phyloP scores from a whole-genome alignment of 2,888 invertebrate genomes.

The Ichneumoninae sp. region DNA sequence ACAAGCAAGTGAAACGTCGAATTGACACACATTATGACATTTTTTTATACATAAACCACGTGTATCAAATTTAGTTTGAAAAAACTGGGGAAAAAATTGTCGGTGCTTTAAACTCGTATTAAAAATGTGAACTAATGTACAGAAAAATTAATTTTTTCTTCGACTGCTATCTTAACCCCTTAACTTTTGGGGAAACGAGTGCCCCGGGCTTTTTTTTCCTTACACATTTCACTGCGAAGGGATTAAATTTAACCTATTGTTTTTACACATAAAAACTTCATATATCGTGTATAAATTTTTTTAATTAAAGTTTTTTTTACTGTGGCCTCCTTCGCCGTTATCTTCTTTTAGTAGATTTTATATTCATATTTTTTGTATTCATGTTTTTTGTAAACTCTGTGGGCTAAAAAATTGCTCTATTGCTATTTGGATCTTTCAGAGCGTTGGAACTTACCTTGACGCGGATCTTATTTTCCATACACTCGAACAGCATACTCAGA shows the following conservation, averaged over 20 bases:
- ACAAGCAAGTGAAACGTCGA: no score
- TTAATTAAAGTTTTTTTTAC: no score
- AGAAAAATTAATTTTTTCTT: neutral
- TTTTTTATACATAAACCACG: neutral
- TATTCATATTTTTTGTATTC: neutral
- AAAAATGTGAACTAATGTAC: neutral
- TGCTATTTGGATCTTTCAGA: neutral
- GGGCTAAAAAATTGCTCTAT: neutral
- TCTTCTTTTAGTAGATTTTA: neutral
- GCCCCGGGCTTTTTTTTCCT: no score
- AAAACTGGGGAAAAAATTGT: neutral
- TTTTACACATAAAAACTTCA: neutral
- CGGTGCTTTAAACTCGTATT: neutral
- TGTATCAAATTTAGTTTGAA: neutral
- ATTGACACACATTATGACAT: no score
- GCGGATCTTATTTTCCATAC: slow-evolving; percentile 86
- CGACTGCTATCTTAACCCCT: neutral
- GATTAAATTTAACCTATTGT: neutral
- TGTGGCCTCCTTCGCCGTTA: neutral
- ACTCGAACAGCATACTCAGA: slow-evolving; percentile 87
- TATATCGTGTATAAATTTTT: neutral
- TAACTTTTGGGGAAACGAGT: neutral
- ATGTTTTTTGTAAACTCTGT: neutral
- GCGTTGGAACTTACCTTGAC: slow-evolving; percentile 86
- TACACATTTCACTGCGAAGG: neutral